Evolutionary conservation across 2,113 vertebrate species (phyloP), one percentile per base, ranked within the genome.

Genomic region (Rhinichthys klamathensis): DNA sequence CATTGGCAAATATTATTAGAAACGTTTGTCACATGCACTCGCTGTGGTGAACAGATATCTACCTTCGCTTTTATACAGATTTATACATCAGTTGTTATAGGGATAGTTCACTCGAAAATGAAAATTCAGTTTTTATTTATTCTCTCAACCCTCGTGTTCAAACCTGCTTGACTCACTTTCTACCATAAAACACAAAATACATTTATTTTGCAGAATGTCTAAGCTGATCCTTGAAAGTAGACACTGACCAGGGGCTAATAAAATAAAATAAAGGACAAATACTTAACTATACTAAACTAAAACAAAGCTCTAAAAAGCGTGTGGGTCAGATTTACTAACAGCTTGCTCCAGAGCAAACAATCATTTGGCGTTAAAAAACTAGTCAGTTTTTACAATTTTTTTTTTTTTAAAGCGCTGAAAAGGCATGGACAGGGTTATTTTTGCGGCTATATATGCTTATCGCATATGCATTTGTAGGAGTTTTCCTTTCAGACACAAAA

Each of bases 11-110:
- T 87, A 73, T 88, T 86, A 87, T 80, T 93, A 92, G 89, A 94
- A 95, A 91, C 38, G 77, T 92, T 77, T 90, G 86, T 85, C 90
- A 93, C 94, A 95, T 95, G 94, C 94, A 94, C 89, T 91, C 81
- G 86, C 87, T 92, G 91, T 86, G 91, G 88, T 89, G 73, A 78
- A 88, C 77, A 72, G 65, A 86, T 82, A 61, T 82, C 80, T 80
- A 83, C 46, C 23, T 41, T 77, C 23, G 63, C 3, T 81, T 93
- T 90, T 90, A 92, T 93, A 94, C 92, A 94, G 86, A 90, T 86
- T 67, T 93, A 92, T 94, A 87, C 92, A 93, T 84, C 80, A 81
- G 86, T 30, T 87, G 79, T 90, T 91, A 89, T 89, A 5, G 27
- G 54, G 84, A 80, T 30, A 35, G 38, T 61, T 75, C 46, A 75